Evolutionary conservation across 2,888 invertebrate species (phyloP), one percentile per base, ranked within the genome.

Genomic region (Lasiommata megera): DNA sequence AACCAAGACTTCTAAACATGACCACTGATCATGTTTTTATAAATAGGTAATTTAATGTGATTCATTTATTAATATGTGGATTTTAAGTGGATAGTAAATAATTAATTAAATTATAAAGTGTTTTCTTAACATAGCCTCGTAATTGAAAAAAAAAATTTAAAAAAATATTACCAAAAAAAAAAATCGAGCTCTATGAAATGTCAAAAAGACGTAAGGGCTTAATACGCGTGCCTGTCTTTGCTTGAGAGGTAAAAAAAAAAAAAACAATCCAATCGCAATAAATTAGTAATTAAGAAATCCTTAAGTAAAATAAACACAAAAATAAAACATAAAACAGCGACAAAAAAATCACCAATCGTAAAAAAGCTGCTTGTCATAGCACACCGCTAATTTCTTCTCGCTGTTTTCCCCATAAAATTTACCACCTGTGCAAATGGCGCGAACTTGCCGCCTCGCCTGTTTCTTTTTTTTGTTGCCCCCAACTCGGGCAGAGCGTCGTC

Each of bases 391-490:
- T 77, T 82, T 73, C 79, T 77, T 66, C 76, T 83, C 52, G 73
- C 69, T 36, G 72, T 79, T 62, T 84, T 87, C 7, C 86, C 87
- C 86, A 88, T 88, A 70, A 88, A 88, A 71, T 83, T 87, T 54
- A 86, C 87, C 1, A 88, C 86, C 61, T 88, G 87, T 1, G 83
- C 77, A 17, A 88, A 80, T 0, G 85, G 85, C 12, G 78, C 76
- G 57, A 86, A 80, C 57, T 83, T 88, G 0, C 82, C 81, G n/a
- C 84, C n/a, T n/a, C n/a, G 71, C 8, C 82, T 71, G 18, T 65
- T 69, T 16, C 81, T 69, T 61, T 82, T 85, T 67, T 84, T 85
- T 67, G 84, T 87, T 62, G 78, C 67, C 1, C 76, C 77, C 37
- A 83, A 54, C 38, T 82, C 80, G 55, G 81, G 80, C 28, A 81